Conservation (phyloP, 2,888 invertebrate genomes). For the Linnaemya tessellans region DNA sequence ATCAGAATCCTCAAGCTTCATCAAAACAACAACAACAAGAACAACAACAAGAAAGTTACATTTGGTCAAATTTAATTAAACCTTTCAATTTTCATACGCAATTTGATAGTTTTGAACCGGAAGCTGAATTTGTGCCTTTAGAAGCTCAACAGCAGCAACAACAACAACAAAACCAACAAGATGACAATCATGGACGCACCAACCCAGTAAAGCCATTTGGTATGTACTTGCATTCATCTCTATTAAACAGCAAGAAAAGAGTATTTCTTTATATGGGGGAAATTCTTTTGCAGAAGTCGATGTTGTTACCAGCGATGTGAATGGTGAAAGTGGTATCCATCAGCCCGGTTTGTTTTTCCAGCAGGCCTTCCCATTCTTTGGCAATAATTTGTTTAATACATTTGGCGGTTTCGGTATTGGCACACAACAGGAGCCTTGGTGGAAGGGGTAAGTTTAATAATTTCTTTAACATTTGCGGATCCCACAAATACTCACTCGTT, state of each 20-base stretch:
- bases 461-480: no score
- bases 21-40: slow-evolving; percentile 53
- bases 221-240: slow-evolving; percentile 71
- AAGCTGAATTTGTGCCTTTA: slow-evolving; percentile 79
- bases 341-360: slow-evolving; percentile 79
- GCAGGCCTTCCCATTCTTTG: slow-evolving; percentile 81
- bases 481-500: no score
- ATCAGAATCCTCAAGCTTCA: slow-evolving; percentile 54
- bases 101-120: slow-evolving; percentile 76
- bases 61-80: slow-evolving; percentile 77
- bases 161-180: slow-evolving; percentile 72
- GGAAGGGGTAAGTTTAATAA: slow-evolving; percentile 81
- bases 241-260: not conserved
- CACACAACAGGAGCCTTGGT: slow-evolving; percentile 79
- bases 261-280: not conserved
- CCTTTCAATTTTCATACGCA: slow-evolving; percentile 75
- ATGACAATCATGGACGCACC: slow-evolving; percentile 39
- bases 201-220: slow-evolving; percentile 78
- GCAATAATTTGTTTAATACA: slow-evolving; percentile 81
- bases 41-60: slow-evolving; percentile 74
- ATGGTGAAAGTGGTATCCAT: slow-evolving; percentile 73
- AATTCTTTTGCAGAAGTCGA: slow-evolving; percentile 77
- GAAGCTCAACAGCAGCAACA: slow-evolving; percentile 75
- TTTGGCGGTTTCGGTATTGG: slow-evolving; percentile 81
- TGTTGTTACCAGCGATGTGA: slow-evolving; percentile 79